phyloP scores from a whole-genome alignment of 53 echinoderm and acorn worm genomes.

The Actinopyga echinites region DNA sequence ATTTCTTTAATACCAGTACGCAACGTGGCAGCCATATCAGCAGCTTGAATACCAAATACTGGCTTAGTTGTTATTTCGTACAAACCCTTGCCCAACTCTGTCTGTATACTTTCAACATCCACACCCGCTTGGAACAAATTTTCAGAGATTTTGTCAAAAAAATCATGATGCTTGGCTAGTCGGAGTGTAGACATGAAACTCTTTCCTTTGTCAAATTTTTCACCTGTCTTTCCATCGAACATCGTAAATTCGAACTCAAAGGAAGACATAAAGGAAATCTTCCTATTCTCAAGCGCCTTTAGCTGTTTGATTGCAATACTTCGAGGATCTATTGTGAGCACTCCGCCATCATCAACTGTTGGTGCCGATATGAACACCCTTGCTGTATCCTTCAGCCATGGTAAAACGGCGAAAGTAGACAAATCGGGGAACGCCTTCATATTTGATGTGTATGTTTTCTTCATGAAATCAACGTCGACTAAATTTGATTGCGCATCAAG shows the following conservation, averaged over 20 bases:
- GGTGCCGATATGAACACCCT: background rate
- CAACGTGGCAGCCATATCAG: constrained; percentile 63
- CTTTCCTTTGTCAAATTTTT: too few species aligned
- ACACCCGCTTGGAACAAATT: constrained; percentile 48
- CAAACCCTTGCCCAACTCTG: constrained; percentile 55
- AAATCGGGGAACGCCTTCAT: background rate
- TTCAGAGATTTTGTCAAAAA: constrained; percentile 13
- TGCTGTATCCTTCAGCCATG: background rate
- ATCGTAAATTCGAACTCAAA: background rate
- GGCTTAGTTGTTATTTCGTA: constrained; percentile 56
- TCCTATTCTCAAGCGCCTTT: background rate
- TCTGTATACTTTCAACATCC: constrained; percentile 52
- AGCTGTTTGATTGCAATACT: background rate
- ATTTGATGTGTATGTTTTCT: background rate
- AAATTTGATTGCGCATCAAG: background rate
- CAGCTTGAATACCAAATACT: constrained; percentile 60
- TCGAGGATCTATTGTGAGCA: too few species aligned
- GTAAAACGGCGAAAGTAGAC: background rate
- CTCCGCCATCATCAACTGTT: too few species aligned
- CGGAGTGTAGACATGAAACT: too few species aligned
- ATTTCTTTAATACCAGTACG: constrained; percentile 67
- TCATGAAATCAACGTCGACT: background rate
- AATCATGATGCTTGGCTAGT: too few species aligned
- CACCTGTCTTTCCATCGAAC: background rate
- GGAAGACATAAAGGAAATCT: background rate